Conservation (phyloP, 2,888 invertebrate genomes). For the Leptopilina syphax region DNA sequence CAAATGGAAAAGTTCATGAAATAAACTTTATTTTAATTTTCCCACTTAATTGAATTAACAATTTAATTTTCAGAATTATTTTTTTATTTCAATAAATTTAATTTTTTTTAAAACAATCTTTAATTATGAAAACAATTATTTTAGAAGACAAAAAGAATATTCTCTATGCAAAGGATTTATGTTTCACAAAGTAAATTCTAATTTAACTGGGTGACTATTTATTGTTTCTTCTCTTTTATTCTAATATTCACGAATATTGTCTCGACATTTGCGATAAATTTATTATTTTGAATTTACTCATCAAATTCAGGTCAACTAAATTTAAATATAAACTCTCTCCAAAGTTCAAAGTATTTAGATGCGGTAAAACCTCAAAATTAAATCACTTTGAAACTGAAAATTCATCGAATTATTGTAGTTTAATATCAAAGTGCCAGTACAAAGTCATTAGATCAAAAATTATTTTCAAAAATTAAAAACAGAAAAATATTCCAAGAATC, state of each 20-base stretch:
- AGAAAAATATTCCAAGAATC: neutral
- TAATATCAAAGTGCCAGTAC: neutral
- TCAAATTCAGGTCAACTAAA: neutral
- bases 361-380: constrained; percentile 19
- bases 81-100: no score
- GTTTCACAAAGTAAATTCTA: no score
- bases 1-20: no score
- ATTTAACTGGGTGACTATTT: no score
- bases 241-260: neutral
- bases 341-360: neutral
- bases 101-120: no score
- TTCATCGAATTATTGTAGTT: neutral
- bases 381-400: neutral
- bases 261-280: neutral
- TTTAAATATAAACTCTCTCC: neutral
- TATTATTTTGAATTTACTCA: neutral
- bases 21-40: no score
- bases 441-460: neutral
- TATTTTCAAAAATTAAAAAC: neutral
- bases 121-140: no score
- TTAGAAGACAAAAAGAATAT: no score
- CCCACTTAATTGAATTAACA: no score
- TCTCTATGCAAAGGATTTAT: no score
- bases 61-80: no score
- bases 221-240: neutral